Evolutionary conservation across 2,888 invertebrate genomes (phyloP), one percentile per base, ranked within the genome.

Genomic region (Pyrgus malvae): DNA sequence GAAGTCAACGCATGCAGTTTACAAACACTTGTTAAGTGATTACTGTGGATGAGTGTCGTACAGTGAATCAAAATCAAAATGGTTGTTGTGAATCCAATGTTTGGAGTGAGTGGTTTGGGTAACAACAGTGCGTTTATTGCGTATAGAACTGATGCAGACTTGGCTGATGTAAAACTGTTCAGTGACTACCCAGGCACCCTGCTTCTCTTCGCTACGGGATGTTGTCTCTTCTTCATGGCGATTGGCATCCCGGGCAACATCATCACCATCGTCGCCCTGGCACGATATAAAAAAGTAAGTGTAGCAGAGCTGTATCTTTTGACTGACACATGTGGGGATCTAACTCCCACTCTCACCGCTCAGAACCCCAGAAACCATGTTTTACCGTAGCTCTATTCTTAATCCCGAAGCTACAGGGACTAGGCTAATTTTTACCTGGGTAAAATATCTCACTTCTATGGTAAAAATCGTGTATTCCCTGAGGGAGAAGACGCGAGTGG

Each of bases 181-280:
- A 78, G 87, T 41, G 93, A 92, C 55, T 95, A 95, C 69, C 93
- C 95, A 8, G 87, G 92, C 11, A 90, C 90, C 31, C 77, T 95
- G 62, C 81, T 95, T 59, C 90, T 91, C 60, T 93, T 95, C 58
- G 95, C 95, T 1, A 93, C 94, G 9, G 87, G 91, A 40, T 93
- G 93, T 75, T 95, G 95, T 77, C 80, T 94, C 19, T 77, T 95
- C 33, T 95, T 95, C 80, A 94, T 95, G 90, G 79, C 95, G 62
- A 86, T 96, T 58, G 96, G 96, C 9, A 93, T 96, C 45, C 95
- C 95, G 1, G 96, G 96, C 9, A 96, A 96, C 78, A 83, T 95
- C 55, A 92, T 95, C 72, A 96, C 96, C 37, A 94, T 96, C 62
- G 82, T 93, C 29, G 95, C 96, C 0, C 86, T 96, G 25, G 92